Evolutionary conservation across 2,797 vertebrate genomes (phyloP).

Genomic region (Sardinella longiceps): DNA sequence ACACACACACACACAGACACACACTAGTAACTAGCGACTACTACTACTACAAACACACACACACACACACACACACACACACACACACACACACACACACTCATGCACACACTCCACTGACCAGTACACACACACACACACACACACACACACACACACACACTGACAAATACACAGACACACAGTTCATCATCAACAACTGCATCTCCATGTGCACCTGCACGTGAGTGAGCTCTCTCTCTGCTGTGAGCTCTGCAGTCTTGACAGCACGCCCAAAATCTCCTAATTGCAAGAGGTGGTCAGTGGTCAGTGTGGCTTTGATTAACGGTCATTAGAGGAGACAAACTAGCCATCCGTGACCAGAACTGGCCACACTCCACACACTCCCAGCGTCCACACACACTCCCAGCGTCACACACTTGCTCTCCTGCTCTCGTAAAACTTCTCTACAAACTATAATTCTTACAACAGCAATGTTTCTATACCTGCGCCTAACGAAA

Average conservation of each 20-base stretch:
- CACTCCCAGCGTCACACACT: too few relatives aligned
- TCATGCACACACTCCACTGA: not conserved
- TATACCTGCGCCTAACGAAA: too few relatives aligned
- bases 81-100: not conserved
- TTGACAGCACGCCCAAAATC: not conserved
- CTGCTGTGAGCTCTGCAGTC: not conserved
- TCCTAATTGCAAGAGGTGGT: not conserved
- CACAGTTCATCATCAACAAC: not conserved
- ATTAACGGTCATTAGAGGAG: not conserved
- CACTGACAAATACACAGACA: not conserved
- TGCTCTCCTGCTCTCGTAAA: not conserved
- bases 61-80: conserved; percentile 1
- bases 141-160: not conserved
- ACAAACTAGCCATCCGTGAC: not conserved
- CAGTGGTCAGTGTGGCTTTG: not conserved
- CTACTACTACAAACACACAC: too few relatives aligned
- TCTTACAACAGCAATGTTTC: too few relatives aligned
- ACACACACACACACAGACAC: not conserved
- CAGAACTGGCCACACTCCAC: not conserved
- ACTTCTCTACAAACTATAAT: not conserved
- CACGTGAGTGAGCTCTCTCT: not conserved
- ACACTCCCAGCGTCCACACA: too few relatives aligned
- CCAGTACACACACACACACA: not conserved
- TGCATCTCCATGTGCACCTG: not conserved
- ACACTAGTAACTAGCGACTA: too few relatives aligned